A percentile compares a stretch with the other conserved stretches of the same genome.
Evolutionary conservation across 2,888 invertebrate species (phyloP).

Genomic region (Theristus sp.): DNA sequence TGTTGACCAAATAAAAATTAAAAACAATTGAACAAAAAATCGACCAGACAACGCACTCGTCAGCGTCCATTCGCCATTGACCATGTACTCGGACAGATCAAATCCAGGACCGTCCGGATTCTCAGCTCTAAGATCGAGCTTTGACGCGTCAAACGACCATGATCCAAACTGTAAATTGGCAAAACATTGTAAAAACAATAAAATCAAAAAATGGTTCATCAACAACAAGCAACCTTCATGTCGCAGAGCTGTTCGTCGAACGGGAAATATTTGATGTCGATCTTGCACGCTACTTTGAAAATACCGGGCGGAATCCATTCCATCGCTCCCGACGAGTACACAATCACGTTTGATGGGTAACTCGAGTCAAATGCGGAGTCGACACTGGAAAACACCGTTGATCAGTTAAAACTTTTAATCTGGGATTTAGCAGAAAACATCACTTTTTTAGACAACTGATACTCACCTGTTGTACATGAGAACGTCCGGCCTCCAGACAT

Average conservation of each 20-base stretch:
- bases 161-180: constrained; percentile 14
- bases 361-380: constrained; percentile 97
- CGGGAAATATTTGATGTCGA: constrained; percentile 97
- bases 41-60: too few relatives aligned
- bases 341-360: constrained; percentile 90
- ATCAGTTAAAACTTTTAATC: neutral
- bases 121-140: constrained; percentile 12
- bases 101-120: constrained; percentile 14
- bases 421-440: too few relatives aligned
- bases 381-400: constrained; percentile 46
- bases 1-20: neutral
- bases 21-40: neutral
- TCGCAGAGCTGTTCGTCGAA: constrained; percentile 64
- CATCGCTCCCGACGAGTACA: constrained; percentile 80
- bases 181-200: neutral
- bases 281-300: constrained; percentile 50
- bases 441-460: neutral
- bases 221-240: constrained; percentile 14
- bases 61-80: constrained; percentile 15
- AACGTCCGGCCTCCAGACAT: constrained; percentile 92
- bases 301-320: constrained; percentile 72
- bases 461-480: constrained; percentile 92
- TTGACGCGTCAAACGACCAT: constrained; percentile 19
- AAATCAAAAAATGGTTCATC: neutral
- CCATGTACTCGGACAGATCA: constrained; percentile 16